Conservation (phyloP, 2,888 invertebrate genomes). For the Cantharis lateralis region DNA sequence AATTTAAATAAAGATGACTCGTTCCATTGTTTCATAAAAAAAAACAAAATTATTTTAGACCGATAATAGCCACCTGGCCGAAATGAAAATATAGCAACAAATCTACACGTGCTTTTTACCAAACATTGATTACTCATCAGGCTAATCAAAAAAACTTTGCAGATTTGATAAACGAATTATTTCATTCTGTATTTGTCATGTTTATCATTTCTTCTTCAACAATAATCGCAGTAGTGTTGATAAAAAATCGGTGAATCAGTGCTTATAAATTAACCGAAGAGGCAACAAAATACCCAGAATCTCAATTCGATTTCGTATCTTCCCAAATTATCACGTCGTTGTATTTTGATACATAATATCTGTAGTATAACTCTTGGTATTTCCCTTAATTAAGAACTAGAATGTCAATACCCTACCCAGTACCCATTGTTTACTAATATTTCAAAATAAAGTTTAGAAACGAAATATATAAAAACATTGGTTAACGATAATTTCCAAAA, state of each 20-base stretch:
- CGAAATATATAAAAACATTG: not conserved
- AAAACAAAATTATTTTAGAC: not conserved
- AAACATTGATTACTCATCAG: constrained; percentile 25
- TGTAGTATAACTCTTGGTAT: too few species aligned
- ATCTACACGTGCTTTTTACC: constrained; percentile 23
- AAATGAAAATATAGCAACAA: constrained; percentile 4
- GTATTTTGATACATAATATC: too few species aligned
- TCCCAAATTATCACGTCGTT: not conserved
- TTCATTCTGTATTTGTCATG: not conserved
- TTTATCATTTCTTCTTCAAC: not conserved
- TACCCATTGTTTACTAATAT: not conserved
- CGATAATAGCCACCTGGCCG: constrained; percentile 27
- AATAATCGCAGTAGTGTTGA: not conserved
- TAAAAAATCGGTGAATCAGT: not conserved
- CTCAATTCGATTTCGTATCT: not conserved
- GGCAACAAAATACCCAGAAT: not conserved
- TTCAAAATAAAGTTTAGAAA: not conserved
- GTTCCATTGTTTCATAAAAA: constrained; percentile 18
- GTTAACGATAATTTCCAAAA: not conserved
- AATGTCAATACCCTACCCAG: not conserved
- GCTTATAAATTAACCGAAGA: not conserved
- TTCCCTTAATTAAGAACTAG: not conserved
- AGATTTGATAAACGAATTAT: not conserved
- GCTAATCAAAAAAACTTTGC: not conserved
- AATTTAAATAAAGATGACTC: constrained; percentile 8